These are phyloP conservation scores for Bombus impatiens DNA, from an alignment of 1,140 invertebrate genomes.

Conservation along the genomic window DNA sequence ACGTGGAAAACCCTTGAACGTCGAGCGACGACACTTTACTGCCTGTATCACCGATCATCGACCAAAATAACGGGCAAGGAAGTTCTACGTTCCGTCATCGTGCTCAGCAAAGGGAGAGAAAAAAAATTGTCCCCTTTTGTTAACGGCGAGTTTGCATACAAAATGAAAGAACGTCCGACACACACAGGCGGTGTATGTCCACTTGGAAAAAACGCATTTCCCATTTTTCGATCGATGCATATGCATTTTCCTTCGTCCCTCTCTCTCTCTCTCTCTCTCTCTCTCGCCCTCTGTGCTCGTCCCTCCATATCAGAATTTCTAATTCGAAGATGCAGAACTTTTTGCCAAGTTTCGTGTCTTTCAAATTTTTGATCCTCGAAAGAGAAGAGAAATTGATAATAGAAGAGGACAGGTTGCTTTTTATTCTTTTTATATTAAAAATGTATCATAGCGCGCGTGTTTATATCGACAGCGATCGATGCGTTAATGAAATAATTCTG, in stretches of 20 bases:
- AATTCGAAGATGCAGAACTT: not conserved
- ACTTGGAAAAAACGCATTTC: constrained; percentile 4
- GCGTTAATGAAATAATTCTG: no score
- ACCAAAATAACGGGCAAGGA: not conserved
- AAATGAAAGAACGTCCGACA: not conserved
- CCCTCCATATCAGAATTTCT: constrained; percentile 12
- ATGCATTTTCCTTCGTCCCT: not conserved
- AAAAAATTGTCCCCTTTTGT: not conserved
- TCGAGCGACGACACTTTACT: not conserved
- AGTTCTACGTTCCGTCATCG: not conserved
- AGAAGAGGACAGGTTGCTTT: not conserved
- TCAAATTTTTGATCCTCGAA: not conserved
- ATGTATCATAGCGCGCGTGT: no score
- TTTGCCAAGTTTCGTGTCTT: not conserved
- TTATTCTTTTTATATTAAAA: no score
- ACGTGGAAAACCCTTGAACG: constrained; percentile 3
- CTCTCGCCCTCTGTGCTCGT: not conserved
- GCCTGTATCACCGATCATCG: not conserved
- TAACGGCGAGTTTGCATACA: not conserved
- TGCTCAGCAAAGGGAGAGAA: no score
- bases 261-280: no score
- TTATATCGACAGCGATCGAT: no score
- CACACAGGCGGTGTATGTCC: not conserved
- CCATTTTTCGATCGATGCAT: constrained; percentile 27
- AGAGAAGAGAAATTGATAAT: not conserved